Evolutionary conservation across 2,888 invertebrate genomes (phyloP).

Genomic region (Acanthosepion lycidas): DNA sequence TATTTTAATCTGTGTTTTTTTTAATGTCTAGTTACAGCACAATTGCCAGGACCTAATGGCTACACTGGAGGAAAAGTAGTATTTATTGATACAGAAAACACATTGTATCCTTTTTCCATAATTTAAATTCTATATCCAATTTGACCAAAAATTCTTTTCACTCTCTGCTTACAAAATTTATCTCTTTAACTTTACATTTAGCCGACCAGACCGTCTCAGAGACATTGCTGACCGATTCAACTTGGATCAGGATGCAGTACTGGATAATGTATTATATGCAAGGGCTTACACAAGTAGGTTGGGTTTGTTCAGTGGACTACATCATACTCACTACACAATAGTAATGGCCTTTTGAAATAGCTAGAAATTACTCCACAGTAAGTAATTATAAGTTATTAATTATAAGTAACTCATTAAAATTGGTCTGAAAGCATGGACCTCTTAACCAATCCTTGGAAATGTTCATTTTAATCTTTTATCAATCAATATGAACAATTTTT

Average conservation of each 20-base stretch:
- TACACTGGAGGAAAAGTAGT: slow-evolving; percentile 87
- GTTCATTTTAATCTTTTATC: too few species aligned
- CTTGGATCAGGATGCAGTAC: slow-evolving; percentile 82
- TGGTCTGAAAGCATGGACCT: too few species aligned
- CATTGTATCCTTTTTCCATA: slow-evolving; percentile 80
- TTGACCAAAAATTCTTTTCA: not conserved
- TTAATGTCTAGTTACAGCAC: slow-evolving; percentile 80
- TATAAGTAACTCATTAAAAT: too few species aligned
- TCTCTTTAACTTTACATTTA: slow-evolving; percentile 51
- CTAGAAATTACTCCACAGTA: too few species aligned
- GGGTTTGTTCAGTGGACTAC: not conserved
- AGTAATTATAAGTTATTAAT: too few species aligned
- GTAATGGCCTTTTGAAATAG: too few species aligned
- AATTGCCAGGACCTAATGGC: slow-evolving; percentile 81
- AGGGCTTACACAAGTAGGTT: slow-evolving; percentile 83
- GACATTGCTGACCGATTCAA: slow-evolving; percentile 85
- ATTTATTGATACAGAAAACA: slow-evolving; percentile 88
- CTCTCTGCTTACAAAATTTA: not conserved
- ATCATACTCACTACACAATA: too few species aligned
- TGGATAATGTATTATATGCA: slow-evolving; percentile 87
- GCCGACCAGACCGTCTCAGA: slow-evolving; percentile 84
- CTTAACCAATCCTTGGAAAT: too few species aligned
- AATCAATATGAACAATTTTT: too few species aligned
- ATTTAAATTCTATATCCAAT: not conserved
- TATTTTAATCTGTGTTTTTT: slow-evolving; percentile 1